Conservation (phyloP, 1,140 invertebrate genomes). For the Dolichoris vasculosae region DNA sequence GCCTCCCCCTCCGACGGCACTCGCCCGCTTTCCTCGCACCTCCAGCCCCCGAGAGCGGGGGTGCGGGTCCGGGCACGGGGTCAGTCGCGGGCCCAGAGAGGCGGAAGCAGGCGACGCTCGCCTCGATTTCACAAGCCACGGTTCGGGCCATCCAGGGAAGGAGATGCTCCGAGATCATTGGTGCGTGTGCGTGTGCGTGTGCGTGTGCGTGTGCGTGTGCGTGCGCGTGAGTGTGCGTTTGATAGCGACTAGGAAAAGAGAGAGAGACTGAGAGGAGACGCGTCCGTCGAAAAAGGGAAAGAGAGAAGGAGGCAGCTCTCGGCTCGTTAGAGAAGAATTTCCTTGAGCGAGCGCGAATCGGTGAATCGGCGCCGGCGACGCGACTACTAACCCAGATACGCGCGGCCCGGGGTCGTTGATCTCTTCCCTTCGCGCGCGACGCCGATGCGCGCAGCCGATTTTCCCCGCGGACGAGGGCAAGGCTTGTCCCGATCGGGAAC, state of each 20-base stretch:
- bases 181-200: too few species aligned
- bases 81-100: neutral
- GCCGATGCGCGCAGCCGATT: neutral
- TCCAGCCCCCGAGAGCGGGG: neutral
- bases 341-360: slow-evolving; percentile 68
- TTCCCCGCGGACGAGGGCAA: neutral
- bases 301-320: slow-evolving; percentile 49
- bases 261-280: neutral
- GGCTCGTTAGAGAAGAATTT: slow-evolving; percentile 69
- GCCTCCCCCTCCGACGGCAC: neutral
- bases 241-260: neutral
- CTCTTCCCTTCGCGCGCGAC: slow-evolving; percentile 65
- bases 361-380: slow-evolving; percentile 58
- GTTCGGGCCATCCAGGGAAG: slow-evolving; percentile 53
- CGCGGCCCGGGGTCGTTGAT: slow-evolving; percentile 71
- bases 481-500: neutral
- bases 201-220: too few species aligned
- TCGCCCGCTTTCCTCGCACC: neutral
- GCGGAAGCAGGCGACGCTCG: neutral
- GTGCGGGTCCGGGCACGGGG: neutral
- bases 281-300: slow-evolving; percentile 28
- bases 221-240: neutral
- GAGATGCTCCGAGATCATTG: too few species aligned
- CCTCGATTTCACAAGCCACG: slow-evolving; percentile 59
- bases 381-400: slow-evolving; percentile 75